These are phyloP conservation scores for Psittacus erithacus DNA, from an alignment of 2,113 vertebrate genomes.

Conservation along the genomic window DNA sequence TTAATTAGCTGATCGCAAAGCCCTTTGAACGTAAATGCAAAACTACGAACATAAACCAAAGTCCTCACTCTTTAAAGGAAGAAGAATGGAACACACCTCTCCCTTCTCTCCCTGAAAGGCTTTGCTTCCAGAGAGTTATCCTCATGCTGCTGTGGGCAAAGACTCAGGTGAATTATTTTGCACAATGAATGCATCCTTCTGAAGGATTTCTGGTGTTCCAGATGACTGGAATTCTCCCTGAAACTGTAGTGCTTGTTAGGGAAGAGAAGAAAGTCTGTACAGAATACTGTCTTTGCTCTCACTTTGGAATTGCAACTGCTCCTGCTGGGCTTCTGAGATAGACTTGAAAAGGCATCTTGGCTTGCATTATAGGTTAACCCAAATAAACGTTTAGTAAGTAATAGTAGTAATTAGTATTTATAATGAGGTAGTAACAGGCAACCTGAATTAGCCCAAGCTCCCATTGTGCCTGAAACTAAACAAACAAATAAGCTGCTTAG, in stretches of 20 bases:
- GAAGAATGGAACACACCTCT: not conserved
- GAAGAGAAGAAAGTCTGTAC: not conserved
- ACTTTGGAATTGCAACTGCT: not conserved
- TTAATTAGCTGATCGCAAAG: not conserved
- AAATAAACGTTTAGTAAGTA: conserved; percentile 29
- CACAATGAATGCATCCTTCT: not conserved
- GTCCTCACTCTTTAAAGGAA: not conserved
- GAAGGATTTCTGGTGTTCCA: not conserved
- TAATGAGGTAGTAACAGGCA: conserved; percentile 19
- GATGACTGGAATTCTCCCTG: not conserved
- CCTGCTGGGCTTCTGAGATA: conserved; percentile 22
- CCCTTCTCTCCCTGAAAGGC: not conserved
- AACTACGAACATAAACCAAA: not conserved
- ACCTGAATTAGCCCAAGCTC: conserved; percentile 12
- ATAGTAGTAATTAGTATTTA: conserved; percentile 50
- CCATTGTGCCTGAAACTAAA: not conserved
- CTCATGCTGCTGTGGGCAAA: not conserved
- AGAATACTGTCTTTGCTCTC: not conserved
- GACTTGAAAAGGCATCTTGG: conserved; percentile 12
- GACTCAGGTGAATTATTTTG: not conserved
- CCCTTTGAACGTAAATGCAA: not conserved
- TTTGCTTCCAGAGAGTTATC: not conserved
- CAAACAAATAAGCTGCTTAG: not conserved
- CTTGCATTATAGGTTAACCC: not conserved
- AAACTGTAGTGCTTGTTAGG: not conserved